phyloP scores from a whole-genome alignment of 2,797 vertebrate genomes.

The Oreonectes daqikongensis region DNA sequence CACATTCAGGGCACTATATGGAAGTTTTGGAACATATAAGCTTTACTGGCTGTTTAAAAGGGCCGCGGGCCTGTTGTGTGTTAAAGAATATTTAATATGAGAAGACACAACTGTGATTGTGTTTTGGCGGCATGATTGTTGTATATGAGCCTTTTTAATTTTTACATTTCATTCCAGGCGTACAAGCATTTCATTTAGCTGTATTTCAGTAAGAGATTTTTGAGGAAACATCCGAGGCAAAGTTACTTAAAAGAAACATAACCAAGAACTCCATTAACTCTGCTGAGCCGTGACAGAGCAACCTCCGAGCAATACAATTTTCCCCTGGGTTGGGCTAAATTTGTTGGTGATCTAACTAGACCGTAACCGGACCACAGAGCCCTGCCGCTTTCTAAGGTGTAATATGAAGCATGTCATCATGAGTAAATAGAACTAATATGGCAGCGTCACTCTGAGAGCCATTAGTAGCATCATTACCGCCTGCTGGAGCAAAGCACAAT shows the following conservation, averaged over 20 bases:
- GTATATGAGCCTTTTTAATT: no score
- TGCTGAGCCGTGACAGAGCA: background rate
- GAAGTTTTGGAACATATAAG: constrained; percentile 12
- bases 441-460: constrained; percentile 19
- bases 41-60: no score
- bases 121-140: background rate
- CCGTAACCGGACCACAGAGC: background rate
- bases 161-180: no score
- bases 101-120: background rate
- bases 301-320: background rate
- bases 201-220: background rate
- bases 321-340: background rate
- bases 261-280: background rate
- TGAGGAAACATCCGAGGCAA: background rate
- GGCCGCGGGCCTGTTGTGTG: background rate
- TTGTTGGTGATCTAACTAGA: background rate
- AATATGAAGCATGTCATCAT: background rate
- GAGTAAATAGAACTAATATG: constrained; percentile 17
- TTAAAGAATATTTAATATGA: constrained; percentile 13
- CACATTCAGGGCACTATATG: constrained; percentile 43
- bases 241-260: background rate
- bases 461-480: constrained; percentile 27
- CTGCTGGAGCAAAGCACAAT: constrained; percentile 9
- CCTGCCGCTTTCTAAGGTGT: background rate
- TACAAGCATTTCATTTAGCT: no score